Base-by-base conservation (phyloP, 2,797 vertebrate species). In the Champsocephalus gunnari region DNA sequence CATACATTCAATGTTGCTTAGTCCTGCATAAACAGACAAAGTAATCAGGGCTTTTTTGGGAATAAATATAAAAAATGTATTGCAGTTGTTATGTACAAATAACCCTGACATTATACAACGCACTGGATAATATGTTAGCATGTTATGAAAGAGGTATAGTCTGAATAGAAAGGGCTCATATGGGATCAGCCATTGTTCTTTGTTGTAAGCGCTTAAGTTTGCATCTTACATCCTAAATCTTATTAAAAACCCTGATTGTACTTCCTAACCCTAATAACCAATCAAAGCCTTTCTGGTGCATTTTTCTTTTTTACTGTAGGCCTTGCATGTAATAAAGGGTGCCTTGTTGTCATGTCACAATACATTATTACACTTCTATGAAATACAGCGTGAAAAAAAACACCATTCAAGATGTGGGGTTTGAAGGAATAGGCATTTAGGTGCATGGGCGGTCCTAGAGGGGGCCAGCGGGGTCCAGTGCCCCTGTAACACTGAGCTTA, bases 21-120 rank as follows among this genome's bases (percentile, higher is more conserved):
- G 88, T 88, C 88, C 87, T 83, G 77, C 87, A 89, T 81, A 84
- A 83, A 82, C 71, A 84, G 61, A 73, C 72, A 83, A 82, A 80
- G 77, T 79, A 87, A 82, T 89, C 71, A 71, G 44, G 81, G 34
- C 34, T 66, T 9, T 72, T 70, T 76, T 64, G 62, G 54, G 14
- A 65, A 41, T 80, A 89, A 85, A 78, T 85, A 80, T 54, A 28
- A 80, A 68, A 68, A 68, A 50, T 83, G 70, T 56, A 58, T 75
- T 64, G 34, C 28, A 32, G 41, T 56, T 75, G 72, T 82, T 71
- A 72, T 19, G 64, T 66, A 80, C 38, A 80, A 76, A 79, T 82
- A 79, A 71, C 48, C 49, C 63, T 66, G 56, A 64, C 45, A 71
- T 79, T 75, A 59, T 57, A 28, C 47, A 73, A 71, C 60, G 63